These are phyloP conservation scores for Trissonchulus sp. DNA, from an alignment of 2,888 invertebrate species.

Conservation along the genomic window DNA sequence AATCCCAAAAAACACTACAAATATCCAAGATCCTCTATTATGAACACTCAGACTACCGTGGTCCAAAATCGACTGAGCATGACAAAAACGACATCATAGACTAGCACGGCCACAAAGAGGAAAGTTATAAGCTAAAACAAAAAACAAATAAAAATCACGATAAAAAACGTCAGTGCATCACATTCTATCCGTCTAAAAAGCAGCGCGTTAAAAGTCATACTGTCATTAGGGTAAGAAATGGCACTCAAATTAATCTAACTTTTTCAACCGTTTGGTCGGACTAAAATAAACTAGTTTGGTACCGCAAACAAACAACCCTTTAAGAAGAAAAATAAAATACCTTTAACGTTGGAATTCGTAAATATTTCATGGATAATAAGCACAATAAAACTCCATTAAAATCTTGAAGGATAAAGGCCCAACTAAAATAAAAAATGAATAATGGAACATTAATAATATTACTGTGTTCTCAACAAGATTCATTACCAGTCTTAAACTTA, in stretches of 20 bases:
- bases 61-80: background rate
- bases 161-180: no score
- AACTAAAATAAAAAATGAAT: background rate
- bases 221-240: no score
- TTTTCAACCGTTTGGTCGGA: no score
- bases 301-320: background rate
- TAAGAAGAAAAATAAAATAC: background rate
- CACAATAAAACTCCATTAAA: background rate
- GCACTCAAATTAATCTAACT: no score
- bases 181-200: no score
- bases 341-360: background rate
- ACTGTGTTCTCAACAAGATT: no score
- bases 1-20: no score
- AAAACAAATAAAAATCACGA: background rate
- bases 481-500: no score
- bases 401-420: background rate
- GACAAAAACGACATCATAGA: constrained; percentile 16
- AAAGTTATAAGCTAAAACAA: background rate
- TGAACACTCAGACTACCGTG: background rate
- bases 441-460: no score
- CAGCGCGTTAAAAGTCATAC: no score
- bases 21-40: no score
- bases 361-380: background rate
- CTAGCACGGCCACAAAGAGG: background rate
- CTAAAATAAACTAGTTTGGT: no score